These are phyloP conservation scores for Drosophila mimica DNA, from an alignment of 2,888 invertebrate species.

Conservation along the genomic window DNA sequence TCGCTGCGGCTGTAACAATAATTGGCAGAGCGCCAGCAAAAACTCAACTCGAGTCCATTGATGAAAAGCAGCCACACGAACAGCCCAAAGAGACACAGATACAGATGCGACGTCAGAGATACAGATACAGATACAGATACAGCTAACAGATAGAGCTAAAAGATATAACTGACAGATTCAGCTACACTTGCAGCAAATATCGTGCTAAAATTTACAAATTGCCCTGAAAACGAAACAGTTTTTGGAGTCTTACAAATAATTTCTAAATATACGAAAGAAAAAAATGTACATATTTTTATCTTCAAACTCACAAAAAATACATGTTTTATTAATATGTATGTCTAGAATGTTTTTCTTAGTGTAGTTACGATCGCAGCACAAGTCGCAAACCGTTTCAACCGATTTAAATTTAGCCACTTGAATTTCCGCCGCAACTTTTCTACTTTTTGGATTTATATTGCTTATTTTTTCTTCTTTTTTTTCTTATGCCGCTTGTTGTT, in stretches of 20 bases:
- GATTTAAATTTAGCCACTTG: conserved; percentile 76
- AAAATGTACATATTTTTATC: no score
- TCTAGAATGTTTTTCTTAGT: background rate
- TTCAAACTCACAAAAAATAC: background rate
- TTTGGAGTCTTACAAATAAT: no score
- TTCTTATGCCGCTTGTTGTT: background rate
- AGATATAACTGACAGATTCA: conserved; percentile 32
- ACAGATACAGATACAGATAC: conserved; percentile 28
- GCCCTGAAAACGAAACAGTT: background rate
- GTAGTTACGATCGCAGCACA: conserved; percentile 32
- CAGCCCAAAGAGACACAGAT: conserved; percentile 26
- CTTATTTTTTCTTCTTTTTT: conserved; percentile 8
- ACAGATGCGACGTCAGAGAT: conserved; percentile 29
- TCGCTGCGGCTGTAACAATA: conserved; percentile 58
- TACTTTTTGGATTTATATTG: conserved; percentile 29
- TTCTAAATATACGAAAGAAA: no score
- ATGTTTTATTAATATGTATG: background rate
- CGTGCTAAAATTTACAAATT: background rate
- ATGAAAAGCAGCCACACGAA: conserved; percentile 69
- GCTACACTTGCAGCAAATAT: background rate
- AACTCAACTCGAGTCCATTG: conserved; percentile 63
- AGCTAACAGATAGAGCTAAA: conserved; percentile 10
- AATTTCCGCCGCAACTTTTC: conserved; percentile 66
- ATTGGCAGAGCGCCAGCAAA: conserved; percentile 67
- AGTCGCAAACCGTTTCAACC: conserved; percentile 42